These are phyloP conservation scores for Cephus spinipes DNA, from an alignment of 2,888 invertebrate species.

Conservation along the genomic window DNA sequence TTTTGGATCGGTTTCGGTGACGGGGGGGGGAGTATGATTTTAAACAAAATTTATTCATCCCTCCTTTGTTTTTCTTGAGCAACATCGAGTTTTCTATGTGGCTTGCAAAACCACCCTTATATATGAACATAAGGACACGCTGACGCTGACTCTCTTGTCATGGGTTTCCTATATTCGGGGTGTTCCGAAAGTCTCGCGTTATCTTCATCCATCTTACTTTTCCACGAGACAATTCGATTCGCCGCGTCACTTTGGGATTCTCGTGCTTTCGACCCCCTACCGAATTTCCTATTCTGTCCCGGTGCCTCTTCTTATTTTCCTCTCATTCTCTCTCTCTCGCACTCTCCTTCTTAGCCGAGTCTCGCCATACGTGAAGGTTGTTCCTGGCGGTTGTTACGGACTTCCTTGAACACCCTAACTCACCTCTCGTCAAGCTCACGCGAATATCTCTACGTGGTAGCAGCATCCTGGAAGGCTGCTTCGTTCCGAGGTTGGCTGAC, in stretches of 20 bases:
- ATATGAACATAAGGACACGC: not conserved
- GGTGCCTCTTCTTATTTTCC: not conserved
- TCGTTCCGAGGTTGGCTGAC: not conserved
- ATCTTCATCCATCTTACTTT: conserved; percentile 4
- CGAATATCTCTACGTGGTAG: not conserved
- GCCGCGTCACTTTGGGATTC: not conserved
- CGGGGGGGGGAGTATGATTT: not conserved
- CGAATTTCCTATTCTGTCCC: not conserved
- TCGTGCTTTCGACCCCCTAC: not conserved
- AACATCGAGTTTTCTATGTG: not conserved
- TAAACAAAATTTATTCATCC: not conserved
- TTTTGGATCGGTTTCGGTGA: not conserved
- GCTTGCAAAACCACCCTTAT: not conserved
- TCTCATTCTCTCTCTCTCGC: not conserved
- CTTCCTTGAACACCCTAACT: not conserved
- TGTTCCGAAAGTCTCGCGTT: not conserved
- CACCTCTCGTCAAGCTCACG: not conserved
- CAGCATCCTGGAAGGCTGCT: not conserved
- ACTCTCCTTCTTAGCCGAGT: not conserved
- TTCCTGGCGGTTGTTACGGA: not conserved
- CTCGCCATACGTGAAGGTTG: not conserved
- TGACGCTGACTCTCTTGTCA: not conserved
- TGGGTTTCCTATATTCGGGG: not conserved
- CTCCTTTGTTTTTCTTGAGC: not conserved
- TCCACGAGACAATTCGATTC: conserved; percentile 4